Percentiles rank a stretch among this genome's conserved stretches.
Conservation (phyloP, 2,888 invertebrate species). For the Lamproptera curius region DNA sequence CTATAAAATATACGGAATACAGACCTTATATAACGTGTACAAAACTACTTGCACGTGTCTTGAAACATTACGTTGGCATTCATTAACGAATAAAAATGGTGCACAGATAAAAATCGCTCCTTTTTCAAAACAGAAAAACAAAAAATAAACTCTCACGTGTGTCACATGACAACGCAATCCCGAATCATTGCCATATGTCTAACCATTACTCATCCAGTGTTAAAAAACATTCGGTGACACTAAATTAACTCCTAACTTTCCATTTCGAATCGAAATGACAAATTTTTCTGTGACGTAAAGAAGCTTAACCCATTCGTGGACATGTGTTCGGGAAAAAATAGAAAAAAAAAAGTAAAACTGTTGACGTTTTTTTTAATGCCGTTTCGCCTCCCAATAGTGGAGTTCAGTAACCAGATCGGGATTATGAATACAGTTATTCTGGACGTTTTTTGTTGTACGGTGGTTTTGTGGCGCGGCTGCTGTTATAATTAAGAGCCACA, state of each 20-base stretch:
- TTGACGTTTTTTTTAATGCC: conserved; percentile 38
- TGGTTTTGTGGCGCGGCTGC: conserved; percentile 63
- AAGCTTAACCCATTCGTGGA: conserved; percentile 68
- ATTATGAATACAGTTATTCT: conserved; percentile 68
- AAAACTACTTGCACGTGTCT: too few species aligned
- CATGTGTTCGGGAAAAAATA: conserved; percentile 48
- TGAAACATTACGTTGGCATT: background rate
- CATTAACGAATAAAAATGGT: background rate
- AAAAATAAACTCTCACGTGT: conserved; percentile 63
- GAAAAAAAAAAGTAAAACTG: too few species aligned
- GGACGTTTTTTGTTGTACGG: conserved; percentile 49
- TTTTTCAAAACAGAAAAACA: conserved; percentile 29
- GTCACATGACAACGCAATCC: conserved; percentile 45
- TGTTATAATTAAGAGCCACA: conserved; percentile 72
- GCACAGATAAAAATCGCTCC: conserved; percentile 11
- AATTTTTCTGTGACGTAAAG: conserved; percentile 41
- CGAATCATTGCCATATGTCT: conserved; percentile 61
- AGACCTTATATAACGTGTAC: too few species aligned
- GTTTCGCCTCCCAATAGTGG: conserved; percentile 18
- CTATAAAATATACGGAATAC: too few species aligned
- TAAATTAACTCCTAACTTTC: conserved; percentile 68
- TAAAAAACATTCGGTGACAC: conserved; percentile 51
- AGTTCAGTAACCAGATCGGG: conserved; percentile 74
- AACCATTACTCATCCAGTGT: conserved; percentile 61
- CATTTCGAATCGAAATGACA: conserved; percentile 72